Conservation (phyloP, 2,888 invertebrate genomes). For the Tipula lateralis region DNA sequence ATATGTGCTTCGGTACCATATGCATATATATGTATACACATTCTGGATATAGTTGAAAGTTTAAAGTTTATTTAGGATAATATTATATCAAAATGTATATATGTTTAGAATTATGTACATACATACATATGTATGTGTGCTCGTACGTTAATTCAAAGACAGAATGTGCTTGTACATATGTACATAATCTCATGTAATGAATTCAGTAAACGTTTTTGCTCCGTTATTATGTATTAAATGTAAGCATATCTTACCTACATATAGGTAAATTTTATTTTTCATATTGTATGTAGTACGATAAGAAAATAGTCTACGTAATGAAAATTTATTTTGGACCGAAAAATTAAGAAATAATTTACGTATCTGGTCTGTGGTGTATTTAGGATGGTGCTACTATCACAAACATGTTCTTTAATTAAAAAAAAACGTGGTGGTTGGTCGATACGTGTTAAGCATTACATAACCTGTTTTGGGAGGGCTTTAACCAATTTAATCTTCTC, state of each 20-base stretch:
- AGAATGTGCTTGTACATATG: background rate
- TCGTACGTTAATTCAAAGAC: background rate
- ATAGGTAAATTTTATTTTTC: background rate
- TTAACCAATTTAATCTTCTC: too few relatives aligned
- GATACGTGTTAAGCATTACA: background rate
- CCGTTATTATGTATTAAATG: background rate
- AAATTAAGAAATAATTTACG: background rate
- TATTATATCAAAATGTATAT: background rate
- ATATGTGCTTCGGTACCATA: background rate
- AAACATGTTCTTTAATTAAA: too few relatives aligned
- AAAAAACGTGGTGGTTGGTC: too few relatives aligned
- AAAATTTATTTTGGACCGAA: background rate
- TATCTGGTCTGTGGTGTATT: background rate
- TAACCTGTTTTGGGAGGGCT: too few relatives aligned
- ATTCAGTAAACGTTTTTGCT: background rate
- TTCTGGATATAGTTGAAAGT: background rate
- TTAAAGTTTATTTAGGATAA: slow-evolving; percentile 28
- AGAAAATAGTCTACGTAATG: slow-evolving; percentile 1
- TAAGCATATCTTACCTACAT: background rate
- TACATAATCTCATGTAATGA: background rate
- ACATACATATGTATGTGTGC: background rate
- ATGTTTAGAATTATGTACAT: background rate
- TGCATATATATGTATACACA: background rate
- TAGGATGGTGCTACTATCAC: too few relatives aligned
- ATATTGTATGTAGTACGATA: background rate